Conservation (phyloP, 2,797 vertebrate species). For the Selene dorsalis region DNA sequence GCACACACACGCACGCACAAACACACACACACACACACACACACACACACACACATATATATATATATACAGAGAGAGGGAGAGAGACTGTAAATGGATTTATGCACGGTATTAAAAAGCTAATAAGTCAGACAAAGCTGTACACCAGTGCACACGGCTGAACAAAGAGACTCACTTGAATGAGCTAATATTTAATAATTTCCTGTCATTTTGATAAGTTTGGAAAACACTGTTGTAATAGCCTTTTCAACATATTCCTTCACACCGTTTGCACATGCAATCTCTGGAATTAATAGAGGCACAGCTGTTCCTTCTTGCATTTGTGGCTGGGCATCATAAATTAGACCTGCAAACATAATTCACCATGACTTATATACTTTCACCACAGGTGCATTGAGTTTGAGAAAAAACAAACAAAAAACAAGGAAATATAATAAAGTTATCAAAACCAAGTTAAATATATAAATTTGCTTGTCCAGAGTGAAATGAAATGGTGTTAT, state of each 20-base stretch:
- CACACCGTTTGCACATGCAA: constrained; percentile 82
- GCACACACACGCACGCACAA: not conserved
- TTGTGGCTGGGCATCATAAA: constrained; percentile 53
- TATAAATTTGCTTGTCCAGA: not conserved
- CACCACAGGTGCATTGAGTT: constrained; percentile 22
- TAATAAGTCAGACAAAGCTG: constrained; percentile 77
- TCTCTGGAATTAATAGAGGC: constrained; percentile 79
- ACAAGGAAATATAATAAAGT: constrained; percentile 18
- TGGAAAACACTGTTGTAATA: constrained; percentile 77
- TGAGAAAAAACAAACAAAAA: constrained; percentile 32
- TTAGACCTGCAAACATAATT: constrained; percentile 63
- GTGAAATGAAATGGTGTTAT: constrained; percentile 7
- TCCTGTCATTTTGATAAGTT: constrained; percentile 81
- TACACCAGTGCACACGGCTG: constrained; percentile 71
- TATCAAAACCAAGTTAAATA: constrained; percentile 35
- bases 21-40: not conserved
- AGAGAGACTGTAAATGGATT: constrained; percentile 66
- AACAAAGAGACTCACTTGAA: constrained; percentile 78
- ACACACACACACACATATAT: constrained; percentile 9
- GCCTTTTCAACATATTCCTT: constrained; percentile 79
- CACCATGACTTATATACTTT: constrained; percentile 50
- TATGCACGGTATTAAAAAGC: constrained; percentile 77
- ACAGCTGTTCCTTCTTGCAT: constrained; percentile 68
- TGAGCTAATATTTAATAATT: constrained; percentile 80
- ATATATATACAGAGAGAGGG: not conserved